A percentile compares a stretch with the other conserved stretches of the same genome.
These are phyloP conservation scores for Emmelina monodactyla DNA, from an alignment of 2,888 invertebrate genomes.

Conservation along the genomic window DNA sequence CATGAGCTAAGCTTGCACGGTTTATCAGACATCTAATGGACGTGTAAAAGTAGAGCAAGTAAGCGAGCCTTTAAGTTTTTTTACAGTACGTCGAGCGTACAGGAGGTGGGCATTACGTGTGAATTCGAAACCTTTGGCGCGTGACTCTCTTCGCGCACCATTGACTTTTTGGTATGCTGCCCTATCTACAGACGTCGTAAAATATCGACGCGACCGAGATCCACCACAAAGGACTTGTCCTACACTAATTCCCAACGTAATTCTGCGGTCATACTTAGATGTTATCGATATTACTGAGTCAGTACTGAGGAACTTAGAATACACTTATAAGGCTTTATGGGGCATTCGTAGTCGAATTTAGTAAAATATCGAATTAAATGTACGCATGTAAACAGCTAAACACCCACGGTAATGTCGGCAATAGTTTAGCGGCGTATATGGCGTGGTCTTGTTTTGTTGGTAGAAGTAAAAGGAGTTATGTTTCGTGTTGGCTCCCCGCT, in stretches of 20 bases:
- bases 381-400: neutral
- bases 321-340: conserved; percentile 1
- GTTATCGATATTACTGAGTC: neutral
- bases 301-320: neutral
- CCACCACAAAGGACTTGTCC: conserved; percentile 1
- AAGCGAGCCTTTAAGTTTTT: conserved; percentile 15
- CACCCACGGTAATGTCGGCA: neutral
- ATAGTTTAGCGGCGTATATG: neutral
- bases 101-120: conserved; percentile 31
- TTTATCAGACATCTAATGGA: no score
- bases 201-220: neutral
- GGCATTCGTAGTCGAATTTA: neutral
- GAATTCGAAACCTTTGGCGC: conserved; percentile 48
- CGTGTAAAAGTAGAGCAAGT: neutral
- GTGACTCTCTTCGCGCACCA: conserved; percentile 56
- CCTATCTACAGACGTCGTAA: conserved; percentile 21
- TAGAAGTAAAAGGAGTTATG: conserved; percentile 23
- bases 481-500: conserved; percentile 24
- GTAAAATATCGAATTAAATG: neutral
- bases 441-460: conserved; percentile 6
- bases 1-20: no score
- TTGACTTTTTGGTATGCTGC: conserved; percentile 44
- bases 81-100: no score
- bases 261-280: neutral
- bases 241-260: neutral